Evolutionary conservation across 2,797 vertebrate genomes (phyloP), one percentile per base, ranked within the genome.

Genomic region (Oreonectes daqikongensis): DNA sequence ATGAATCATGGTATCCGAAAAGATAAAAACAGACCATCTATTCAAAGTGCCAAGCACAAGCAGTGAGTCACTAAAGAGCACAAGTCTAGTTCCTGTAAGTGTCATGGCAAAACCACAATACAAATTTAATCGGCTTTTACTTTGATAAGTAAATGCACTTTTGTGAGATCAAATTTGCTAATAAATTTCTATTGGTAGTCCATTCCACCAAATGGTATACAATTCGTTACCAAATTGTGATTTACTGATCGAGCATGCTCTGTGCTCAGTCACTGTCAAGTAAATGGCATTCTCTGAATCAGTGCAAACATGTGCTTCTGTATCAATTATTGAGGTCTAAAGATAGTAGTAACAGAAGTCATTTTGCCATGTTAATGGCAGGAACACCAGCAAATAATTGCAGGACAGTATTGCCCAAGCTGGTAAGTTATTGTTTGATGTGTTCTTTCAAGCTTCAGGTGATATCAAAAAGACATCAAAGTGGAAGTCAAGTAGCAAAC

Each of bases 41-140:
- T 67, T 64, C 17, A 32, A 38, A 44, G 72, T 32, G n/a, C 14
- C 20, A 35, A 70, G 24, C 38, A 63, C 57, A 68, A 44, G 32
- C 52, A 20, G 52, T 79, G 71, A 84, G 70, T 82, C 78, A 84
- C 63, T 72, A 59, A 74, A 75, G 53, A 57, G 64, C 20, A 64
- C n/a, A 57, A 2, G 61, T 60, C 48, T 14, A 42, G 18, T 77
- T 77, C 75, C 67, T 30, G 75, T 69, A 61, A 53, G 4, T 20
- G 55, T 60, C 63, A 46, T 26, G 26, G 9, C 20, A 35, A n/a
- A 18, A 61, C 28, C 17, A 20, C 59, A n/a, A 18, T n/a, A 28
- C 59, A 61, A 4, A 9, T 61, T 60, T 35, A 61, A 35, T 2
- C 18, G 57, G 6, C 17, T 35, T 3, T 9, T 32, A 18, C 28